Evolutionary conservation across 2,888 invertebrate species (phyloP).

Genomic region (Rutpela maculata): DNA sequence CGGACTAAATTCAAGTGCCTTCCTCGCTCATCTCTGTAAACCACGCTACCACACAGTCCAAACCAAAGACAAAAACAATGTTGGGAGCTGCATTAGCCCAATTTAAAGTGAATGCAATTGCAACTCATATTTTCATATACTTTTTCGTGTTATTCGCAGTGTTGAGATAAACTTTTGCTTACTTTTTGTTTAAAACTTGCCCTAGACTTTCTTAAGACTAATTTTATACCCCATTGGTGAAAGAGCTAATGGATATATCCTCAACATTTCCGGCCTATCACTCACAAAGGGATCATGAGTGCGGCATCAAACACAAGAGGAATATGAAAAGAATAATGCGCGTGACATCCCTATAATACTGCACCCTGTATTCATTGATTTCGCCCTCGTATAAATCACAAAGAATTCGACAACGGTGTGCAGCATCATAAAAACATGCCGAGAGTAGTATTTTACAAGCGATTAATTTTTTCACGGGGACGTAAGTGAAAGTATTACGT

Average conservation of each 20-base stretch:
- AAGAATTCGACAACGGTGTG: background rate
- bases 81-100: too few species aligned
- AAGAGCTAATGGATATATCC: background rate
- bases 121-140: too few species aligned
- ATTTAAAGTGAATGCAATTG: too few species aligned
- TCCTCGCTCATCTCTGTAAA: too few species aligned
- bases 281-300: background rate
- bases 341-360: background rate
- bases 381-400: slow-evolving; percentile 1
- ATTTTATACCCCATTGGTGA: too few species aligned
- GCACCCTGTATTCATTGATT: background rate
- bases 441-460: slow-evolving; percentile 1
- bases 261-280: background rate
- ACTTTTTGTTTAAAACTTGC: too few species aligned
- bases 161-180: too few species aligned
- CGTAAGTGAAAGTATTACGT: slow-evolving; percentile 9
- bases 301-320: background rate
- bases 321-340: background rate
- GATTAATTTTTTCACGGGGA: slow-evolving; percentile 16
- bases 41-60: too few species aligned
- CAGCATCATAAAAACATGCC: background rate
- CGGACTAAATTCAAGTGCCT: too few species aligned
- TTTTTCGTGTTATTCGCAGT: too few species aligned
- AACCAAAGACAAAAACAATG: too few species aligned
- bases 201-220: too few species aligned